A percentile compares a stretch with the other conserved stretches of the same genome.
These are phyloP conservation scores for Diplogasteroides magnus DNA, from an alignment of 1,140 invertebrate species.

Conservation along the genomic window DNA sequence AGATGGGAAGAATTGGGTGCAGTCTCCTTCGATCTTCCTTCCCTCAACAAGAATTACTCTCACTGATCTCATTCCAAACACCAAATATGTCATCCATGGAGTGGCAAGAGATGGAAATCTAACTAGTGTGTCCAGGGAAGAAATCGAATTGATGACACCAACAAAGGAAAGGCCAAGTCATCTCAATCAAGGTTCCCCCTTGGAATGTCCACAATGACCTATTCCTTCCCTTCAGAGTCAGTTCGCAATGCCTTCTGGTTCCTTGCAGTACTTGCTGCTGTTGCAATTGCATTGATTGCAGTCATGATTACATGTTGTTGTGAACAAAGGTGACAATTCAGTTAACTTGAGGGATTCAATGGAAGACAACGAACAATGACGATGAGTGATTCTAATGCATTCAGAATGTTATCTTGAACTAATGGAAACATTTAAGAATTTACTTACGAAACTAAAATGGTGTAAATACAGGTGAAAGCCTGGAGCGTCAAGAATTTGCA, in stretches of 20 bases:
- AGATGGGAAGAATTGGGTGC: too few species aligned
- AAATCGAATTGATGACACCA: constrained; percentile 36
- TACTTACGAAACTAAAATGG: too few species aligned
- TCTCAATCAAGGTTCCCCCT: constrained; percentile 42
- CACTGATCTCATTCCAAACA: constrained; percentile 8
- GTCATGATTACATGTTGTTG: constrained; percentile 41
- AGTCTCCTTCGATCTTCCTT: not conserved
- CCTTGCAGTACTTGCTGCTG: constrained; percentile 38
- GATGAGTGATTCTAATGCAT: too few species aligned
- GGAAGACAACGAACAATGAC: too few species aligned
- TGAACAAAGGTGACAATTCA: constrained; percentile 6
- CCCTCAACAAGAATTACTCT: not conserved
- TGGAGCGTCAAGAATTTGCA: too few species aligned
- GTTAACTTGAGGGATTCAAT: too few species aligned
- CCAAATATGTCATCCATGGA: constrained; percentile 43
- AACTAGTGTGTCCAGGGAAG: constrained; percentile 21
- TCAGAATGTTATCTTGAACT: too few species aligned
- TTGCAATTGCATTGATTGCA: constrained; percentile 38
- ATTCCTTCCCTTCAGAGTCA: constrained; percentile 41
- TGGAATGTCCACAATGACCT: not conserved
- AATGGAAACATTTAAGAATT: too few species aligned
- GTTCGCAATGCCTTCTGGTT: constrained; percentile 51
- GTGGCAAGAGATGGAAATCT: constrained; percentile 43
- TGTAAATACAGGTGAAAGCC: too few species aligned
- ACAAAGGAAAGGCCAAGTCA: constrained; percentile 13